These are phyloP conservation scores for Tachystola acroxantha DNA, from an alignment of 2,888 invertebrate species.

Conservation along the genomic window DNA sequence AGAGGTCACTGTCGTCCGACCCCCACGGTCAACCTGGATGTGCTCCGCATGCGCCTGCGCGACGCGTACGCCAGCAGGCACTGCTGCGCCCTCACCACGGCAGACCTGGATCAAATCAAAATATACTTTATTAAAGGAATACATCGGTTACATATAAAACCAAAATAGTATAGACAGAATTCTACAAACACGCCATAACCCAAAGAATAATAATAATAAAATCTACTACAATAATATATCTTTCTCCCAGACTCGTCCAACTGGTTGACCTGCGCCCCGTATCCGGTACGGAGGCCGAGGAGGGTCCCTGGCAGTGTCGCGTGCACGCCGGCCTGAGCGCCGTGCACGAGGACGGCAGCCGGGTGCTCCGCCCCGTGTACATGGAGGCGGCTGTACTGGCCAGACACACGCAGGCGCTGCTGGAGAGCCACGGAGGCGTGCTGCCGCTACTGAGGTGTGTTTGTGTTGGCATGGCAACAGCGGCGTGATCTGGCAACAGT, in stretches of 20 bases:
- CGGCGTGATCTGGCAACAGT: too few relatives aligned
- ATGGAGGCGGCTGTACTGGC: slow-evolving; percentile 82
- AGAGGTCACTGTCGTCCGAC: slow-evolving; percentile 81
- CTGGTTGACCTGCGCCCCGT: slow-evolving; percentile 56
- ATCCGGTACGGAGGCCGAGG: slow-evolving; percentile 51
- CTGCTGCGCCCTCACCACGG: slow-evolving; percentile 85
- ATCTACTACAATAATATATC: too few relatives aligned
- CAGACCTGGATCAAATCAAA: slow-evolving; percentile 83
- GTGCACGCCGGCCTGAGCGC: slow-evolving; percentile 55
- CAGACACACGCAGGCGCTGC: slow-evolving; percentile 80
- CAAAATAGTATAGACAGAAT: too few relatives aligned
- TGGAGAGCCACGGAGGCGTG: slow-evolving; percentile 86
- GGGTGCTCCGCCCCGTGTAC: slow-evolving; percentile 82
- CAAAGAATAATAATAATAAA: too few relatives aligned
- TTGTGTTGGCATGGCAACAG: too few relatives aligned
- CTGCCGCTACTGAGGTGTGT: slow-evolving; percentile 87
- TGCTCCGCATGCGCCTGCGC: slow-evolving; percentile 84
- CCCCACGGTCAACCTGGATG: slow-evolving; percentile 80
- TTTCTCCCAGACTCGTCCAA: slow-evolving; percentile 62
- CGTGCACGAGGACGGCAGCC: slow-evolving; percentile 59
- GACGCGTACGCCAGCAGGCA: slow-evolving; percentile 90
- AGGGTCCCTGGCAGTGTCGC: slow-evolving; percentile 73
- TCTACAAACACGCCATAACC: too few relatives aligned
- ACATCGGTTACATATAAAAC: too few relatives aligned
- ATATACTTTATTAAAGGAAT: too few relatives aligned